phyloP scores from a whole-genome alignment of 2,113 vertebrate genomes.

The Anhinga anhinga region DNA sequence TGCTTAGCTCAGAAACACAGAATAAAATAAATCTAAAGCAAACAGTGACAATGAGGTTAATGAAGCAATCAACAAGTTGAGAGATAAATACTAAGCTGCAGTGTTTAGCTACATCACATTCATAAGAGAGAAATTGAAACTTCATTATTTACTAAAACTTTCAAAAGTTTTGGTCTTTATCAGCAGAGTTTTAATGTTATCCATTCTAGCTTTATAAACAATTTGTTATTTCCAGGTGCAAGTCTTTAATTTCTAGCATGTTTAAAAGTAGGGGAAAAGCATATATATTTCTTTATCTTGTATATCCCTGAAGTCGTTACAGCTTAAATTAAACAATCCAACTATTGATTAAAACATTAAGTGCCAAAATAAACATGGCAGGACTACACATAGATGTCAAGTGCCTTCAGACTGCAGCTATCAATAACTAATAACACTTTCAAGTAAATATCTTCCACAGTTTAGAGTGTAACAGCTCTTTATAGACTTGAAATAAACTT shows the following conservation, averaged over 20 bases:
- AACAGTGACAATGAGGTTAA: background rate
- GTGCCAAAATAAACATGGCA: slow-evolving; percentile 14
- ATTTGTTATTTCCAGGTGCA: background rate
- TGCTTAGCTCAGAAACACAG: background rate
- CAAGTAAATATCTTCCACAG: background rate
- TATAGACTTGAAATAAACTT: background rate
- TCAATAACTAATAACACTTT: slow-evolving; percentile 14
- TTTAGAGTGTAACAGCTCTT: slow-evolving; percentile 11
- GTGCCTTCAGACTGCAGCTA: background rate
- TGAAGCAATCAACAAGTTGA: background rate
- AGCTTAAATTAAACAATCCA: slow-evolving; percentile 24
- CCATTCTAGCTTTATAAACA: background rate
- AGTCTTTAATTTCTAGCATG: background rate
- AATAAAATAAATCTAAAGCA: background rate
- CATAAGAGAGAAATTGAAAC: background rate
- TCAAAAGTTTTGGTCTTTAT: background rate
- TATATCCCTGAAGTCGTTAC: slow-evolving; percentile 1
- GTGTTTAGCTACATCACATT: background rate
- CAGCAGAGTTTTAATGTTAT: background rate
- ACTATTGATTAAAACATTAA: slow-evolving; percentile 40
- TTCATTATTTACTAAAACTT: background rate
- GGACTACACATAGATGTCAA: background rate
- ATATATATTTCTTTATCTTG: background rate
- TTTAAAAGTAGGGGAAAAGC: background rate
- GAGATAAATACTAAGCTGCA: background rate